Evolutionary conservation across 2,888 invertebrate genomes (phyloP).

Genomic region (Lacanobia wlatinum): DNA sequence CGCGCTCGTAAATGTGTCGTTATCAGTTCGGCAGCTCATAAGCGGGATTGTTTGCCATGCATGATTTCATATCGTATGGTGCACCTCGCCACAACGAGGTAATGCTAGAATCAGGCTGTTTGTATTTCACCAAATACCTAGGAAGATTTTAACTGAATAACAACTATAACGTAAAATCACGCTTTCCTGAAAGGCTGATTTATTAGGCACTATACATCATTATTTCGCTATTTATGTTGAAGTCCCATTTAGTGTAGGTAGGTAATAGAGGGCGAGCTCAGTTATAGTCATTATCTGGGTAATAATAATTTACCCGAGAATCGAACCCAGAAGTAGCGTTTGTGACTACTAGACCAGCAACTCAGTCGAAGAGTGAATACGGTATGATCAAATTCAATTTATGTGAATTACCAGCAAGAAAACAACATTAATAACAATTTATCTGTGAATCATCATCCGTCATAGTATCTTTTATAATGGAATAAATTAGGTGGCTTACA

Average conservation of each 20-base stretch:
- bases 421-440: slow-evolving; percentile 47
- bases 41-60: slow-evolving; percentile 73
- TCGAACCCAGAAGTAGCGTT: not conserved
- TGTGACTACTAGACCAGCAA: not conserved
- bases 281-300: not conserved
- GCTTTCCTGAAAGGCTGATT: too few relatives aligned
- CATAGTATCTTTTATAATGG: slow-evolving; percentile 40
- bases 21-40: slow-evolving; percentile 77
- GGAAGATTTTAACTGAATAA: not conserved
- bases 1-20: slow-evolving; percentile 71
- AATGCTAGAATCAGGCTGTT: slow-evolving; percentile 69
- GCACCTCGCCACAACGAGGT: slow-evolving; percentile 46
- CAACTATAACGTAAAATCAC: not conserved
- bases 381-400: slow-evolving; percentile 24
- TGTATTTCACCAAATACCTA: slow-evolving; percentile 66
- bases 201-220: not conserved
- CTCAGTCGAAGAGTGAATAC: not conserved
- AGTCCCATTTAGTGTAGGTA: not conserved
- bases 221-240: not conserved
- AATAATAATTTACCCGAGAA: too few relatives aligned
- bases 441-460: slow-evolving; percentile 36
- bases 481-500: slow-evolving; percentile 43
- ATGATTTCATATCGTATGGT: slow-evolving; percentile 63
- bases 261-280: not conserved
- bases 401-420: slow-evolving; percentile 12